Evolutionary conservation across 2,113 vertebrate genomes (phyloP).

Genomic region (Corynorhinus townsendii): DNA sequence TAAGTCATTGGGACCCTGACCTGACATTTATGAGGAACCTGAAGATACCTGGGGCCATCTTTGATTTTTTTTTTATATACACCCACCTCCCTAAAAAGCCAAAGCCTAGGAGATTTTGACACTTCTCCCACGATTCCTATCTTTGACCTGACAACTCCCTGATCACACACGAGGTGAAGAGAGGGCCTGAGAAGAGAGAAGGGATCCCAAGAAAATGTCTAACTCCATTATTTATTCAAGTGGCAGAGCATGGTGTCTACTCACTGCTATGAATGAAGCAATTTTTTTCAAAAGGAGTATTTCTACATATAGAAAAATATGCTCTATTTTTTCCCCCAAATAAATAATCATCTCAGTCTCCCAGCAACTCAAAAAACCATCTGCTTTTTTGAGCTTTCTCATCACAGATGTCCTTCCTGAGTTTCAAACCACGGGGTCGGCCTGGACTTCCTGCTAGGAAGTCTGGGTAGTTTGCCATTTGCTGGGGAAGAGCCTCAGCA

Average conservation of each 20-base stretch:
- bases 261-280: not conserved
- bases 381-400: constrained; percentile 37
- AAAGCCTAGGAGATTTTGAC: not conserved
- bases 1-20: not conserved
- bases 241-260: not conserved
- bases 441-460: constrained; percentile 61
- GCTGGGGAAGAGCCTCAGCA: not conserved
- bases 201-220: not conserved
- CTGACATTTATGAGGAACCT: not conserved
- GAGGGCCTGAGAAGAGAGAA: constrained; percentile 34
- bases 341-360: constrained; percentile 23
- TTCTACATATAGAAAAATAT: not conserved
- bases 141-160: not conserved
- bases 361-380: constrained; percentile 28
- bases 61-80: not conserved
- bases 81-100: not conserved
- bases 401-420: constrained; percentile 64
- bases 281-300: not conserved
- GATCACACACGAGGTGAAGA: not conserved
- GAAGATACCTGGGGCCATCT: not conserved
- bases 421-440: constrained; percentile 39
- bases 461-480: not conserved
- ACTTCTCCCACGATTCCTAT: not conserved
- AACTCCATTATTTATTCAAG: not conserved
- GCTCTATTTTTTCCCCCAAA: not conserved